phyloP scores from a whole-genome alignment of 35 echinoderm and acorn worm genomes.

The Ptychodera flava region DNA sequence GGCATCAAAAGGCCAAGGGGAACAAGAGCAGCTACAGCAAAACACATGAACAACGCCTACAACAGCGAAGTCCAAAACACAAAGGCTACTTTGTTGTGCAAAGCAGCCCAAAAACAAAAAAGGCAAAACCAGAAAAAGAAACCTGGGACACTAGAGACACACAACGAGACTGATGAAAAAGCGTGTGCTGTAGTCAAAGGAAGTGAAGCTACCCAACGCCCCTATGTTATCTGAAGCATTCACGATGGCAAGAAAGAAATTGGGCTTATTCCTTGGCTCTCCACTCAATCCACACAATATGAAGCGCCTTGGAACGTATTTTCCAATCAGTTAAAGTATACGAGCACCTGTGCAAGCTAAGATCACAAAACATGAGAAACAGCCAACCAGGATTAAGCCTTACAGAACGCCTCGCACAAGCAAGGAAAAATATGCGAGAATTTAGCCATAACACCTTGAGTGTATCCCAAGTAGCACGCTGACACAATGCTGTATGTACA shows the following conservation, averaged over 20 bases:
- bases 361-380: too few relatives aligned
- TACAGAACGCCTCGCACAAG: too few relatives aligned
- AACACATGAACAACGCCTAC: too few relatives aligned
- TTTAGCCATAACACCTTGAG: too few relatives aligned
- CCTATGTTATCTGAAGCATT: neutral
- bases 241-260: neutral
- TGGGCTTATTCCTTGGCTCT: neutral
- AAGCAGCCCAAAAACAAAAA: neutral
- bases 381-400: too few relatives aligned
- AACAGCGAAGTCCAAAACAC: too few relatives aligned
- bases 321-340: too few relatives aligned
- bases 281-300: too few relatives aligned
- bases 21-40: neutral
- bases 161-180: neutral
- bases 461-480: too few relatives aligned
- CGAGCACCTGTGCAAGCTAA: too few relatives aligned
- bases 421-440: too few relatives aligned
- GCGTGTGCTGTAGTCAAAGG: neutral
- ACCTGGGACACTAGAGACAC: neutral
- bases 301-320: too few relatives aligned
- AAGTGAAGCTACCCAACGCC: neutral
- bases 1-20: neutral
- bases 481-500: neutral
- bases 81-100: constrained; percentile 7
- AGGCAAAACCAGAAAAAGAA: neutral